Evolutionary conservation across 2,113 vertebrate species (phyloP).

Genomic region (Pollimyrus isidori): DNA sequence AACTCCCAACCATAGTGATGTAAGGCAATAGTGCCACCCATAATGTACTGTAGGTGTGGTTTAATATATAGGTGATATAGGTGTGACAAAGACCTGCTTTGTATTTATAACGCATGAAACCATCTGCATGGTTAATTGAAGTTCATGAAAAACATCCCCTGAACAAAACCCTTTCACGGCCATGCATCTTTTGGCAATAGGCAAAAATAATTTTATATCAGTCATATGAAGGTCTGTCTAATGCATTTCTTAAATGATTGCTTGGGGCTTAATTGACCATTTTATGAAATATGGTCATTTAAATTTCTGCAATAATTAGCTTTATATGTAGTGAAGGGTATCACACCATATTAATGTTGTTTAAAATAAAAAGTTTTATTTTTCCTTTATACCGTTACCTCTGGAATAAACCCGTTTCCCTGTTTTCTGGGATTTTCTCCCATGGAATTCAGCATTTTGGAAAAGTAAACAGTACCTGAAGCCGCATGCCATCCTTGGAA

Average conservation of each 20-base stretch:
- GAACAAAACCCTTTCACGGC: background rate
- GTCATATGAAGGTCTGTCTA: background rate
- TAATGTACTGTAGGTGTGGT: background rate
- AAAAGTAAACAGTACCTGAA: background rate
- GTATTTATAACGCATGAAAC: background rate
- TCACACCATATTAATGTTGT: background rate
- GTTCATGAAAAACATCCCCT: background rate
- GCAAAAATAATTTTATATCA: background rate
- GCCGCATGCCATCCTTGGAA: background rate
- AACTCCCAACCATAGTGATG: background rate
- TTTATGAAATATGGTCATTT: background rate
- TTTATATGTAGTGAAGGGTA: background rate
- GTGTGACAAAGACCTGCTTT: background rate
- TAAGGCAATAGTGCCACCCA: background rate
- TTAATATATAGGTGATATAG: background rate
- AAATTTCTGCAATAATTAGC: background rate
- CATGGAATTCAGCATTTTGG: constrained; percentile 1
- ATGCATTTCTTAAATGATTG: background rate
- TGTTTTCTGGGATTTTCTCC: background rate
- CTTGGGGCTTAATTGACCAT: background rate
- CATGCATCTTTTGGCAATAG: background rate
- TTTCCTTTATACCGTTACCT: background rate
- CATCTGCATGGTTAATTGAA: background rate
- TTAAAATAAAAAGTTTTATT: background rate
- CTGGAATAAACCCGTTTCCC: background rate